phyloP scores from a whole-genome alignment of 2,113 vertebrate genomes.

The Clarias macrocephalus region DNA sequence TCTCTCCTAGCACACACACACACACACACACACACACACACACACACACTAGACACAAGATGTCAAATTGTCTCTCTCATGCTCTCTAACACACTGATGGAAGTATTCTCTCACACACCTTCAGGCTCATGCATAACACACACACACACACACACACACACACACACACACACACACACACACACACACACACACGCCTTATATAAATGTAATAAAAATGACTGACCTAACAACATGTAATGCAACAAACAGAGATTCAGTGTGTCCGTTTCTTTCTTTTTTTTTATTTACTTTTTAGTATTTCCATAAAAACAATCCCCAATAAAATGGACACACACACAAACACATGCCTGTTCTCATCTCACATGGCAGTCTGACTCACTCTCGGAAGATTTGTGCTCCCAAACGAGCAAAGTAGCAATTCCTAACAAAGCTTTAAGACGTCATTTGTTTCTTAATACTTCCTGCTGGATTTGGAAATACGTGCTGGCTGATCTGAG shows the following conservation, averaged over 20 bases:
- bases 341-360: neutral
- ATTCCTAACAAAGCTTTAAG: constrained; percentile 30
- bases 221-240: neutral
- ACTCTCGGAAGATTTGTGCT: constrained; percentile 11
- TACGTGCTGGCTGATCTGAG: neutral
- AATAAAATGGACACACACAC: neutral
- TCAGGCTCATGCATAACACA: neutral
- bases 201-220: no score
- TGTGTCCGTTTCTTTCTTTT: neutral
- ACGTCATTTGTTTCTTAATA: constrained; percentile 10
- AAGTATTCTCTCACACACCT: neutral
- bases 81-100: neutral
- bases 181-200: no score
- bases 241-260: neutral
- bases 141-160: no score
- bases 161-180: neutral
- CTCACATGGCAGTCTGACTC: neutral
- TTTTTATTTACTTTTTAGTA: neutral
- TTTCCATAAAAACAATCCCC: neutral
- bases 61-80: constrained; percentile 26
- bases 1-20: constrained; percentile 50
- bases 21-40: constrained; percentile 34
- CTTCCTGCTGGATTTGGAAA: constrained; percentile 32
- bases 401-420: neutral
- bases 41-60: constrained; percentile 6